Evolutionary conservation across 1,140 invertebrate genomes (phyloP).

Genomic region (Araneus ventricosus): DNA sequence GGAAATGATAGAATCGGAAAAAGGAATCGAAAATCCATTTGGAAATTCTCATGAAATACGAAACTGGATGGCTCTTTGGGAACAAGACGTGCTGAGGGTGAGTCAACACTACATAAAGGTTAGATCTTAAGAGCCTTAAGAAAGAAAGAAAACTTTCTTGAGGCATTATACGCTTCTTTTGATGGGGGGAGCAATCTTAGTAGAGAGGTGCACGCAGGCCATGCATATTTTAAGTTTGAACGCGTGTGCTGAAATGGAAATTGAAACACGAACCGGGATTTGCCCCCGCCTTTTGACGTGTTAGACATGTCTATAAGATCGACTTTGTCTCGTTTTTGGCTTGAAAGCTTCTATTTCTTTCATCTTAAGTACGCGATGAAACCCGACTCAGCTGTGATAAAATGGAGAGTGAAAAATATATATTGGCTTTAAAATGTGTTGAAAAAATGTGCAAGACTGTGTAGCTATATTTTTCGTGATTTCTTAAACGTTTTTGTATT

Average conservation of each 20-base stretch:
- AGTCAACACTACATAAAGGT: constrained; percentile 43
- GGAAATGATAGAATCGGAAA: constrained; percentile 40
- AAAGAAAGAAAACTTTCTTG: background rate
- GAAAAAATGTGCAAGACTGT: no score
- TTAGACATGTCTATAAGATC: background rate
- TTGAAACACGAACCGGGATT: background rate
- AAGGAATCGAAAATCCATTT: constrained; percentile 26
- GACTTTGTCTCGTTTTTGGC: background rate
- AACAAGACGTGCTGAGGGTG: constrained; percentile 16
- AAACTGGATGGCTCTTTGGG: constrained; percentile 41
- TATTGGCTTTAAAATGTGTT: no score
- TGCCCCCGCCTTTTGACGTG: background rate
- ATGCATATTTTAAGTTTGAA: constrained; percentile 1
- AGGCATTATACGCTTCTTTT: background rate
- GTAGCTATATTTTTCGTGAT: no score
- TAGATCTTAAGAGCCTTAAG: constrained; percentile 17
- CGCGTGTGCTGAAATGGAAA: background rate
- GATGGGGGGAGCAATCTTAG: background rate
- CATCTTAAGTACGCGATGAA: no score
- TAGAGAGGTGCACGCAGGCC: background rate
- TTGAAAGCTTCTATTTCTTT: background rate
- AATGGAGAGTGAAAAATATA: no score
- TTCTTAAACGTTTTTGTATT: no score
- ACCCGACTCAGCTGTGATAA: no score
- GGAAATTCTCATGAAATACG: constrained; percentile 31